Conservation (phyloP, 92 coral and sea anemone species). For the Porites cylindrica region DNA sequence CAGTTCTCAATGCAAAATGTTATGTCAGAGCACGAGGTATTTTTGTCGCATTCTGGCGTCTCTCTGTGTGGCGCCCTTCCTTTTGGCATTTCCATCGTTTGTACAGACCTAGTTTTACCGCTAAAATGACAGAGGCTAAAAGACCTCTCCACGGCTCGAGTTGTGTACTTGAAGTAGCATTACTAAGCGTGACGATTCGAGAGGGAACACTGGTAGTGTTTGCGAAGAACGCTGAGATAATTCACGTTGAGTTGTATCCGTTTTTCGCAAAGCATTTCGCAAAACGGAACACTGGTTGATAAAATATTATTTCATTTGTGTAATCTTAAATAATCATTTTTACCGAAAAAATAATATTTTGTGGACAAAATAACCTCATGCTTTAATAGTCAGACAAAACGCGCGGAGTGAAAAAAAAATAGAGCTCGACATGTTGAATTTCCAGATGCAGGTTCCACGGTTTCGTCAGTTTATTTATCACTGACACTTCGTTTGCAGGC, state of each 20-base stretch:
- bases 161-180: background rate
- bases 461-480: background rate
- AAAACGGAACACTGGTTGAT: background rate
- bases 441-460: background rate
- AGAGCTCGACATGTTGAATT: background rate
- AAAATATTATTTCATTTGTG: background rate
- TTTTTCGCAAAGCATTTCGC: background rate
- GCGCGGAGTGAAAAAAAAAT: background rate
- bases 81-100: background rate
- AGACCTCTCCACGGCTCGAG: background rate
- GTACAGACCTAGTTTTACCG: background rate
- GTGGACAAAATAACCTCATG: background rate
- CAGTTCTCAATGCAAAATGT: background rate
- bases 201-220: background rate
- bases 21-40: background rate
- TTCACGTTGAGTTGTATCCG: no score
- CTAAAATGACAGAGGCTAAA: no score
- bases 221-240: background rate
- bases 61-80: background rate
- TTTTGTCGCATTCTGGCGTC: background rate
- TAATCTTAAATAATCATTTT: background rate
- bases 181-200: background rate
- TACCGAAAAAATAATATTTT: background rate
- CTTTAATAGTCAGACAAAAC: background rate
- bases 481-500: slow-evolving; percentile 13